Percentiles rank a stretch among this genome's conserved stretches.
Evolutionary conservation across 2,113 vertebrate genomes (phyloP).

Genomic region (Cardinalis cardinalis): DNA sequence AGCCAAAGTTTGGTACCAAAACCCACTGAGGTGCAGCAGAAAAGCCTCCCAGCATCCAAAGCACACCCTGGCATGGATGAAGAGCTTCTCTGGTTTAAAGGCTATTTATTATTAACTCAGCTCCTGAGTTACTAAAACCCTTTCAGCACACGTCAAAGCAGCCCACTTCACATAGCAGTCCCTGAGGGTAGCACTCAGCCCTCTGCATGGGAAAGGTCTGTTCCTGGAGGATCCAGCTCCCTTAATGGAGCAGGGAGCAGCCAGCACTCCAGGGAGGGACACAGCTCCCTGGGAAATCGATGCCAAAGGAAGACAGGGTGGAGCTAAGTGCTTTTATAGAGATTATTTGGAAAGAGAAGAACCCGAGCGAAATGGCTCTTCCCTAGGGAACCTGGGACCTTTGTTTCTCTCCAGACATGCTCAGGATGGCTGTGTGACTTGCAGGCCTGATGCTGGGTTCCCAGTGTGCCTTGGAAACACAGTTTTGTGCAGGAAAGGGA

Average conservation of each 20-base stretch:
- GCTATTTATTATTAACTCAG: background rate
- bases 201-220: background rate
- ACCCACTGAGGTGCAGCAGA: background rate
- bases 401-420: background rate
- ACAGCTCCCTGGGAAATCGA: background rate
- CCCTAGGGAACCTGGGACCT: background rate
- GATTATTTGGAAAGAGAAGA: background rate
- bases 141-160: background rate
- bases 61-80: background rate
- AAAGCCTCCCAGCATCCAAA: background rate
- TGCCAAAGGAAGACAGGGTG: background rate
- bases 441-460: rapidly evolving
- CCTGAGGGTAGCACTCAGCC: background rate
- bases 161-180: rapidly evolving
- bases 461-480: background rate
- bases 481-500: background rate
- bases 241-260: background rate
- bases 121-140: background rate
- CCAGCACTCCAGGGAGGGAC: background rate
- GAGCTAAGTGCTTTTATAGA: background rate
- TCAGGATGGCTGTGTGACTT: background rate
- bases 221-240: rapidly evolving
- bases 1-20: background rate
- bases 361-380: rapidly evolving
- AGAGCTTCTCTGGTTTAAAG: background rate